These are phyloP conservation scores for Tinea semifulvella DNA, from an alignment of 2,888 invertebrate genomes.

Conservation along the genomic window DNA sequence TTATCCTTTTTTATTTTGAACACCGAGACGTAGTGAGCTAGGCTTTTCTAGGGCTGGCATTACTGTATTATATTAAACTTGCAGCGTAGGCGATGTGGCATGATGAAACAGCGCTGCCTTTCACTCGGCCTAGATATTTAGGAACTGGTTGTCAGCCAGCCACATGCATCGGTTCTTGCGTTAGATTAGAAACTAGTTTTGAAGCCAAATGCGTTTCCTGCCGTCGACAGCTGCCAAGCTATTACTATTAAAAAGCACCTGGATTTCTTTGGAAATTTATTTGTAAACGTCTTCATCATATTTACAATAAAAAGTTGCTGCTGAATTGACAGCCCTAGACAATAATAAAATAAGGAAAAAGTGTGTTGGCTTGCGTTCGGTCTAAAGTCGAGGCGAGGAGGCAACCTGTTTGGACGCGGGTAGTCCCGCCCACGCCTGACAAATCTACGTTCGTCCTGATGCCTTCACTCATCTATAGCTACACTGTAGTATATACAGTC, in stretches of 20 bases:
- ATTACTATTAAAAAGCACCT: neutral
- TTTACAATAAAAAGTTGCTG: neutral
- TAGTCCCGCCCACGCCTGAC: conserved; percentile 50
- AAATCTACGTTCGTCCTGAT: conserved; percentile 48
- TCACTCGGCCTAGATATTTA: conserved; percentile 62
- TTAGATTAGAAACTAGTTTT: conserved; percentile 10
- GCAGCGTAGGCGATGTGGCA: neutral
- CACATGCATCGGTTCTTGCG: conserved; percentile 28
- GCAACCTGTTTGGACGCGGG: conserved; percentile 56
- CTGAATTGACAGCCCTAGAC: conserved; percentile 10
- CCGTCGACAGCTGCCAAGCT: conserved; percentile 3
- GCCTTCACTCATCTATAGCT: conserved; percentile 19
- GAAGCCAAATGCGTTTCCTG: conserved; percentile 1
- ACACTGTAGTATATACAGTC: no score
- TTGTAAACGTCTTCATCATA: no score
- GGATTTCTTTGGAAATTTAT: neutral
- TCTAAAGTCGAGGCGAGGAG: conserved; percentile 27
- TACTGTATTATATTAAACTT: neutral
- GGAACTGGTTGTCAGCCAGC: conserved; percentile 59
- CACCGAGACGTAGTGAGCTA: conserved; percentile 50
- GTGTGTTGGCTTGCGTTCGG: conserved; percentile 37
- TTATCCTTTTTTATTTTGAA: conserved; percentile 45
- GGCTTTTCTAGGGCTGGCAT: conserved; percentile 37
- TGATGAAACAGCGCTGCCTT: conserved; percentile 32
- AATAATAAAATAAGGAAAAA: conserved; percentile 42